Base-by-base conservation (phyloP, 2,888 invertebrate genomes). In the Scaptomyza reducta region DNA sequence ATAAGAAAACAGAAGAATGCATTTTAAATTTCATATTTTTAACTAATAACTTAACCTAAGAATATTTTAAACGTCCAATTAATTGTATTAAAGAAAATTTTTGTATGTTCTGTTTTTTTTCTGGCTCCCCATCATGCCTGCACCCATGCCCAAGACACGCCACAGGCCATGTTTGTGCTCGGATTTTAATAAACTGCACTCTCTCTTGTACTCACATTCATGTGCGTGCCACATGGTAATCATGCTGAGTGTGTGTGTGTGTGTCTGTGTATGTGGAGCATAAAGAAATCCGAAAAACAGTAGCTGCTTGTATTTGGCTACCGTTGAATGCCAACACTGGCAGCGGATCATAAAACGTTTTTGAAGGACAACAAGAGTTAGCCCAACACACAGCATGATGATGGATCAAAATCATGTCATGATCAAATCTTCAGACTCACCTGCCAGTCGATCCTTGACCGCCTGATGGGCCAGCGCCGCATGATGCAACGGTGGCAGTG, bases 391-490 rank as follows among this genome's bases (percentile, higher is more conserved):
- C 50, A 50, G 50, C 35, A 11, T 14, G 42, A 44, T 16, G 16
- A 40, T 40, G 14, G 7, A 50, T 50, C 11, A 14, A 13, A 38
- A 25, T 50, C 11, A 50, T 50, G 38, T 38, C 22, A 14, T 14
- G 31, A 31, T 31, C 10, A 10, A 50, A 50, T 14, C 14, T 6
- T 13, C 11, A 38, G 92, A 92, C 94, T 94, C 92, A 96, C 96
- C 96, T 92, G 96, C 95, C 84, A 96, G 92, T 92, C 96, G 93
- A 91, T 96, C 96, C 92, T 96, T 96, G 84, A 96, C 96, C 89
- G 96, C 95, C 92, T 96, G 96, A 87, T 95, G 95, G 2, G 96
- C 96, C 89, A 96, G 94, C 50, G 96, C 96, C 2, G 96, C 96
- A 93, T 90, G 92, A 80, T 92, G 92, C 67, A 92, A 76, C 46